Base-by-base conservation (phyloP, 2,888 invertebrate genomes). In the Nasonovia ribisnigri region DNA sequence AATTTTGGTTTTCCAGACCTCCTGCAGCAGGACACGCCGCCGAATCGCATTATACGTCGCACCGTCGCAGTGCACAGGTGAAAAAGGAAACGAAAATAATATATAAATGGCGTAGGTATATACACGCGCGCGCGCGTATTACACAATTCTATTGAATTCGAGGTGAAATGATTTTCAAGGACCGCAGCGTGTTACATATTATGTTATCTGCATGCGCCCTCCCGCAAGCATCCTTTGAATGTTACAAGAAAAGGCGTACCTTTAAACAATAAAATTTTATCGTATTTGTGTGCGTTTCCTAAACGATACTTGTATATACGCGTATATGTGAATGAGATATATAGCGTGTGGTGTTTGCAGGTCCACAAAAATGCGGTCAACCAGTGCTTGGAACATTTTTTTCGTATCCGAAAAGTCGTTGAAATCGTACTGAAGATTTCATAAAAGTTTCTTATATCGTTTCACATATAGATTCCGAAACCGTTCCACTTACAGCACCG, bases 11-110 rank as follows among this genome's bases (percentile, higher is more conserved):
- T 84, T 84, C 42, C 26, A 57, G 86, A 91, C 86, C 54, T 91
- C 91, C 91, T 86, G 84, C 91, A 77, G 77, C 77, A 77, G 88
- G 88, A 90, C 90, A 29, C 60, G 46, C 90, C 90, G 54, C 36
- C 77, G 77, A 36, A 20, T 36, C 77, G 77, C 42, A 77, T 77
- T 77, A 77, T 77, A 77, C 6, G 3, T 60, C n/a, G 16, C 67
- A 26, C 20, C 36, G 77, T 20, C 16, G 77, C 36, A 77, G 36
- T 36, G 77, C 77, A 77, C 77, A 77, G 77, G 77, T 77, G 77
- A 42, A 77, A 77, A 77, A 77, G 77, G 77, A 77, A 77, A 77
- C 36, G 77, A 36, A 77, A 77, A 36, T 20, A 77, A 77, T 8
- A 24, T 36, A 77, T 77, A 77, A 77, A 77, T 42, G 20, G 11